Evolutionary conservation across 2,113 vertebrate genomes (phyloP).

Genomic region (Nipponia nippon): DNA sequence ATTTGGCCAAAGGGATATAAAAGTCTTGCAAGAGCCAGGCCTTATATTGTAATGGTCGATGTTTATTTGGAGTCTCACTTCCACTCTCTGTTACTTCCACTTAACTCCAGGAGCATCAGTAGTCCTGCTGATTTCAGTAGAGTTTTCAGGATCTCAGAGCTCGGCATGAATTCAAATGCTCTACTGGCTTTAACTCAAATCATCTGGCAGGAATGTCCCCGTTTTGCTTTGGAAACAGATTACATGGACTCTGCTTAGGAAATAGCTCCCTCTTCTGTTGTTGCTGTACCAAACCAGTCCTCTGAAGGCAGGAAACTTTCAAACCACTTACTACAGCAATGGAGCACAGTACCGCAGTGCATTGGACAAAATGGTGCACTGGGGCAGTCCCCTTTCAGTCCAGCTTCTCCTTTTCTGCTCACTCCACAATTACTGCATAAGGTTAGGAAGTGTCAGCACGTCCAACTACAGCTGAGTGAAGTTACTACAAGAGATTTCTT

Average conservation of each 20-base stretch:
- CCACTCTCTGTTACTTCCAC: background rate
- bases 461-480: background rate
- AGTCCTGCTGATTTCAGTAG: background rate
- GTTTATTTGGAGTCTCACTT: background rate
- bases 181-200: background rate
- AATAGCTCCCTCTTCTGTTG: constrained; percentile 51
- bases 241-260: background rate
- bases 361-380: accelerated
- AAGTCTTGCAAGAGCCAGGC: background rate
- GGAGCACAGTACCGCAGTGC: background rate
- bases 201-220: accelerated
- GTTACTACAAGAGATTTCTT: background rate
- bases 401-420: background rate
- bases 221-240: background rate
- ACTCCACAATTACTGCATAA: background rate
- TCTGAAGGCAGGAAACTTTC: background rate
- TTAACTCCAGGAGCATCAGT: background rate
- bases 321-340: background rate
- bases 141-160: background rate
- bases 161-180: background rate
- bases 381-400: background rate
- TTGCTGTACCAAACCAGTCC: background rate
- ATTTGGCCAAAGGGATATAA: background rate
- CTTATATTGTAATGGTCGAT: background rate
- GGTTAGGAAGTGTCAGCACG: background rate